phyloP scores from a whole-genome alignment of 2,113 vertebrate species.

The Spea bombifrons region DNA sequence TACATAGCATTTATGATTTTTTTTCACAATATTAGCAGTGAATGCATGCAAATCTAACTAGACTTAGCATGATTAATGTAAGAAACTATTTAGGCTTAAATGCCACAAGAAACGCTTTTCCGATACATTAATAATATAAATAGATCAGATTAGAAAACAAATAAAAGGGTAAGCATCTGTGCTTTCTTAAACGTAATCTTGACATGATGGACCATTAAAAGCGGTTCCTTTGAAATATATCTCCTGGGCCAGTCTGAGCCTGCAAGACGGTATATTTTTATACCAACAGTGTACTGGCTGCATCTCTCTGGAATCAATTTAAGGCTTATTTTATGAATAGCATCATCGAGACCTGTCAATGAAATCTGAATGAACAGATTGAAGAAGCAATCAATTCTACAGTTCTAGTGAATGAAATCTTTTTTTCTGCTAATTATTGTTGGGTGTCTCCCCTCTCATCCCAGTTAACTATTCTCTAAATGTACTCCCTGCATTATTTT shows the following conservation, averaged over 20 bases:
- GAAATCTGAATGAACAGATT: conserved; percentile 5
- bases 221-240: too few species aligned
- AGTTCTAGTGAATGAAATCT: conserved; percentile 4
- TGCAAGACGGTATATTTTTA: conserved; percentile 4
- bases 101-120: too few species aligned
- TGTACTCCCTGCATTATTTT: not conserved
- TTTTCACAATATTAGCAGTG: too few species aligned
- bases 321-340: conserved; percentile 27
- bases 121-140: too few species aligned
- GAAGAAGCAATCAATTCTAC: not conserved
- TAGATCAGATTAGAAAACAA: too few species aligned
- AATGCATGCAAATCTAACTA: too few species aligned
- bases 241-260: not conserved
- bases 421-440: conserved; percentile 24
- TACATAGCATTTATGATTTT: too few species aligned
- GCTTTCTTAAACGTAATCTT: too few species aligned
- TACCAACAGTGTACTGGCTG: not conserved
- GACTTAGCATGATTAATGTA: too few species aligned
- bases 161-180: too few species aligned
- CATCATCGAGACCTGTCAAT: conserved; percentile 27
- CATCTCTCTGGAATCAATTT: conserved; percentile 32
- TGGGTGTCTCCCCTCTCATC: conserved; percentile 10
- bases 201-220: too few species aligned
- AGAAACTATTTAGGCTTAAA: too few species aligned
- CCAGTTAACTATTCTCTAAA: conserved; percentile 4